These are phyloP conservation scores for Epicauta chinensis DNA, from an alignment of 1,140 invertebrate genomes.

Conservation along the genomic window DNA sequence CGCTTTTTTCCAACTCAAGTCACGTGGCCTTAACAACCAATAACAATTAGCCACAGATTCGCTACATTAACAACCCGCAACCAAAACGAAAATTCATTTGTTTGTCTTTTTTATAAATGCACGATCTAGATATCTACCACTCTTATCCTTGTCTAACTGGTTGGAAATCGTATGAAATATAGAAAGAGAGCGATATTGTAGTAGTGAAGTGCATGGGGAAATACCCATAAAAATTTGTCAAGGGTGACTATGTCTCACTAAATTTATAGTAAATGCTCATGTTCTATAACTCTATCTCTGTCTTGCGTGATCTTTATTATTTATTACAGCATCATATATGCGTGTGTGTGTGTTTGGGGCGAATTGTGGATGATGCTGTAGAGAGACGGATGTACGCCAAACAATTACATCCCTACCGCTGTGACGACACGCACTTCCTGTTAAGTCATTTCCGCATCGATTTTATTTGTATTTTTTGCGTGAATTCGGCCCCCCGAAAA, in stretches of 20 bases:
- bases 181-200: background rate
- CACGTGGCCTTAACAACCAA: slow-evolving; percentile 40
- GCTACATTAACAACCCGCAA: slow-evolving; percentile 38
- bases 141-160: background rate
- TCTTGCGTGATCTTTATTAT: no score
- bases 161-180: no score
- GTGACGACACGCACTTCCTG: slow-evolving; percentile 37
- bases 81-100: slow-evolving; percentile 22
- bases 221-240: slow-evolving; percentile 40
- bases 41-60: slow-evolving; percentile 41
- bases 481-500: no score
- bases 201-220: slow-evolving; percentile 19
- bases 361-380: background rate
- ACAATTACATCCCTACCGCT: slow-evolving; percentile 36
- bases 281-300: no score
- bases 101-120: no score
- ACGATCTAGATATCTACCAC: background rate
- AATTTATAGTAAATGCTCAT: no score
- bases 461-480: background rate
- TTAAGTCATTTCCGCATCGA: slow-evolving; percentile 28
- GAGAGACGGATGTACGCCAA: slow-evolving; percentile 21
- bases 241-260: no score
- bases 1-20: slow-evolving; percentile 9
- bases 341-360: no score
- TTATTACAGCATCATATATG: no score